Evolutionary conservation across 2,888 invertebrate genomes (phyloP).

Genomic region (Plutella xylostella): DNA sequence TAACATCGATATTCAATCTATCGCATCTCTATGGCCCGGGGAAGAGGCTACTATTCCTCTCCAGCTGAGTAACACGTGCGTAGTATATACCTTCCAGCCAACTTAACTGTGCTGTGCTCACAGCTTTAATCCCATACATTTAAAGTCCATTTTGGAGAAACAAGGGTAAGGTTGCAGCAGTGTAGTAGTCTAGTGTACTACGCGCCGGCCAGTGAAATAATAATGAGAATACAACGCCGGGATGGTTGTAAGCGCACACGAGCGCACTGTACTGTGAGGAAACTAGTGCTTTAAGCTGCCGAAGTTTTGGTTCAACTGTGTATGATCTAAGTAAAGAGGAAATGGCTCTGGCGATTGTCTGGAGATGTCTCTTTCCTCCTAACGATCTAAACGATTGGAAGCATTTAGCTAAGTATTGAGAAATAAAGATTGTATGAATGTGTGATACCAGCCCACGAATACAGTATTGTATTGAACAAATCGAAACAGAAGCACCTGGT

Average conservation of each 20-base stretch:
- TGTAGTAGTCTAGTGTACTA: slow-evolving; percentile 5
- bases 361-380: too few relatives aligned
- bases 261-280: not conserved
- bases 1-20: too few relatives aligned
- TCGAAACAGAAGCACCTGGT: too few relatives aligned
- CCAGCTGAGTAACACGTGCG: slow-evolving; percentile 65
- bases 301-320: too few relatives aligned
- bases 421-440: too few relatives aligned
- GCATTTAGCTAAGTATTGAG: too few relatives aligned
- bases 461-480: too few relatives aligned
- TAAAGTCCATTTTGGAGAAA: not conserved
- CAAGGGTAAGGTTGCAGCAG: not conserved
- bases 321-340: too few relatives aligned
- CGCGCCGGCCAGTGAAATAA: not conserved
- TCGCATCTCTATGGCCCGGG: slow-evolving; percentile 6
- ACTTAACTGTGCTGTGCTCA: not conserved
- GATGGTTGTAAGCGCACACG: slow-evolving; percentile 3
- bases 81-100: slow-evolving; percentile 41
- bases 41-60: slow-evolving; percentile 18
- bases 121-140: not conserved
- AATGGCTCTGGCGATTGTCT: too few relatives aligned
- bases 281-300: too few relatives aligned
- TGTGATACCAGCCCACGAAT: too few relatives aligned
- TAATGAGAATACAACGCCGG: not conserved
- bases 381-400: too few relatives aligned